These are phyloP conservation scores for Mellilla xanthometata DNA, from an alignment of 2,888 invertebrate species.

Conservation along the genomic window DNA sequence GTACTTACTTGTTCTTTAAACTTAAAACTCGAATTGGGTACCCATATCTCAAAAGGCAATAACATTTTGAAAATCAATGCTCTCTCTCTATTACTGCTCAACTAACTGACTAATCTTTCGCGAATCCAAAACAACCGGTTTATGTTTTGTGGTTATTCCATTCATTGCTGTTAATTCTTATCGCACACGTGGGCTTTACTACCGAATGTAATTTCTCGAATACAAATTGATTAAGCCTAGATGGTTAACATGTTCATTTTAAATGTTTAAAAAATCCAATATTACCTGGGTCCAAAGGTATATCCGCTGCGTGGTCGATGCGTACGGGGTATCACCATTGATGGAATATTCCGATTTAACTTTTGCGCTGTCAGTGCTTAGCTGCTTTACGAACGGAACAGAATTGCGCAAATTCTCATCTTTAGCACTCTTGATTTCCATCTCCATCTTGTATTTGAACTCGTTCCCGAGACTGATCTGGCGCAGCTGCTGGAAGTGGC, in stretches of 20 bases:
- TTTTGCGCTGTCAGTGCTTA: conserved; percentile 83
- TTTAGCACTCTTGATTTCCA: conserved; percentile 84
- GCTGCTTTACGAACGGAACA: conserved; percentile 84
- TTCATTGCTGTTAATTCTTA: conserved; percentile 32
- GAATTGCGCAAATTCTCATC: conserved; percentile 83
- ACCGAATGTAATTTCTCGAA: conserved; percentile 14
- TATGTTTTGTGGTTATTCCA: conserved; percentile 26
- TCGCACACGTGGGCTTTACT: conserved; percentile 28
- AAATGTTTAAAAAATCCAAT: not conserved
- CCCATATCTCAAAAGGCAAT: not conserved
- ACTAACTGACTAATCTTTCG: conserved; percentile 25
- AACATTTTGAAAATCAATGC: conserved; percentile 1
- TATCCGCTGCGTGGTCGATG: conserved; percentile 79
- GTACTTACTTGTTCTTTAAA: conserved; percentile 23
- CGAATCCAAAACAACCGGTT: conserved; percentile 25
- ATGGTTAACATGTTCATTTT: not conserved
- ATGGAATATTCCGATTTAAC: conserved; percentile 73
- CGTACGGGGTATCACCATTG: conserved; percentile 71
- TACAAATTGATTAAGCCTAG: conserved; percentile 4
- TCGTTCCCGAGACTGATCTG: conserved; percentile 85
- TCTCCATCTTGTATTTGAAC: conserved; percentile 84
- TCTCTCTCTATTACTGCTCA: too few species aligned
- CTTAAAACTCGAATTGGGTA: conserved; percentile 1
- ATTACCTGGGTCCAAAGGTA: conserved; percentile 73
- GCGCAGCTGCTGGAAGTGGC: conserved; percentile 84